These are phyloP conservation scores for Chroicocephalus ridibundus DNA, from an alignment of 2,113 vertebrate genomes.

Conservation along the genomic window DNA sequence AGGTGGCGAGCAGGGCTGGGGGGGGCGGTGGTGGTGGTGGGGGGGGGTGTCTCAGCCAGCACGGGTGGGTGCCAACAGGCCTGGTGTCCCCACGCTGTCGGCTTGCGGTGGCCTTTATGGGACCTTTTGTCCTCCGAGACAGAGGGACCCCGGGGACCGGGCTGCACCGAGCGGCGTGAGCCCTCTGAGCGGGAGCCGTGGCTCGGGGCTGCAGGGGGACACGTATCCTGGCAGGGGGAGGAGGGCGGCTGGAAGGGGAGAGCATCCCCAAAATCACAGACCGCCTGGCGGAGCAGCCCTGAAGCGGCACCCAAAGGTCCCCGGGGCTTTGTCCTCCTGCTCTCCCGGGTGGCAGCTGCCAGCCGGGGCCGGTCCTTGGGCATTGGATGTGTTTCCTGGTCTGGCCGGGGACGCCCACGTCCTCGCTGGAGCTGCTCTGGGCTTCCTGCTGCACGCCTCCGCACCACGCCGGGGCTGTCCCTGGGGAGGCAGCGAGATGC, in stretches of 20 bases:
- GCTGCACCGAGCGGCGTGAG: background rate
- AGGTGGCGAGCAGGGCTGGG: background rate
- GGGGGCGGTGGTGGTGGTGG: no score
- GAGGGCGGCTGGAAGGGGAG: background rate
- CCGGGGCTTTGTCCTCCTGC: background rate
- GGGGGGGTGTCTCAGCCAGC: background rate
- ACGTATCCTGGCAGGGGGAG: fast-evolving
- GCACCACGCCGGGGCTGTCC: background rate
- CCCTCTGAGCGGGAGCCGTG: background rate
- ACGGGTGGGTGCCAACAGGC: background rate
- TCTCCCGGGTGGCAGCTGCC: background rate
- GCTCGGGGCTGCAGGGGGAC: background rate
- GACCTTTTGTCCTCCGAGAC: background rate
- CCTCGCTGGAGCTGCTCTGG: background rate
- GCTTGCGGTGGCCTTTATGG: background rate
- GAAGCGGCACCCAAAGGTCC: background rate
- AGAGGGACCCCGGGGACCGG: background rate
- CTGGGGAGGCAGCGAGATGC: background rate
- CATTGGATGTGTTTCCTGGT: background rate
- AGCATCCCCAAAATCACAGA: background rate
- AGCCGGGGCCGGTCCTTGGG: background rate
- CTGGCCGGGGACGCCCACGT: background rate
- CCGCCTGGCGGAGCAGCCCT: fast-evolving
- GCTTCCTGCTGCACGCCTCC: background rate
- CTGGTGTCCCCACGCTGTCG: fast-evolving